A percentile compares a stretch with the other conserved stretches of the same genome.
Conservation (phyloP, 2,113 vertebrate species). For the Sceloporus undulatus region DNA sequence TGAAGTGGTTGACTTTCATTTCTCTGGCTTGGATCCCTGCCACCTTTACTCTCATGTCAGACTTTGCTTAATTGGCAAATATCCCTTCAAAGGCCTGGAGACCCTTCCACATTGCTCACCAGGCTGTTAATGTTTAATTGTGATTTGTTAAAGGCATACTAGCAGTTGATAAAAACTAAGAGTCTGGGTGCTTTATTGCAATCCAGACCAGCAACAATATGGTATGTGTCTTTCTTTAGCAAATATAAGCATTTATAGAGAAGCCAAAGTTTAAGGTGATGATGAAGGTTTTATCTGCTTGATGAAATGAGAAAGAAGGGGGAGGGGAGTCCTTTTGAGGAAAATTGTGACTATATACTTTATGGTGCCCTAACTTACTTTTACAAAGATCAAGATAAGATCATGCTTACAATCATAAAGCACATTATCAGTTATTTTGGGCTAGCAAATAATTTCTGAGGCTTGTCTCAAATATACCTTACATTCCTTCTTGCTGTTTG, state of each 20-base stretch:
- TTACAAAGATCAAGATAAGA: background rate
- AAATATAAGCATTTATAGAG: constrained; percentile 33
- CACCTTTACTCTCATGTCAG: constrained; percentile 84
- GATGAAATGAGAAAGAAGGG: background rate
- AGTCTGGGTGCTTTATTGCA: constrained; percentile 76
- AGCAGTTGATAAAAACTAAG: constrained; percentile 75
- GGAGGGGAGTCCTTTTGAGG: background rate
- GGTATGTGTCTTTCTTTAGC: constrained; percentile 55
- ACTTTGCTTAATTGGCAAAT: constrained; percentile 86
- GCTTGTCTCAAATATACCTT: background rate
- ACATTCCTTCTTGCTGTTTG: background rate
- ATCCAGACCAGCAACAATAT: constrained; percentile 64
- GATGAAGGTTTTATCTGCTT: constrained; percentile 7
- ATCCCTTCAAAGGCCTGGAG: constrained; percentile 80
- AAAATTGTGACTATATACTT: background rate
- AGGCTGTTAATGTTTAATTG: constrained; percentile 84
- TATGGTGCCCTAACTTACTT: background rate
- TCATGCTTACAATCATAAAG: background rate
- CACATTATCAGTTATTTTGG: background rate
- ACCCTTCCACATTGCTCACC: constrained; percentile 72
- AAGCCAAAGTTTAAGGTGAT: constrained; percentile 18
- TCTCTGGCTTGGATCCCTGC: constrained; percentile 87
- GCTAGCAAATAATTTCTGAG: background rate
- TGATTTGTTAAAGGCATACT: constrained; percentile 81
- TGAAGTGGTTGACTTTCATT: constrained; percentile 83